These are phyloP conservation scores for Gorsachius goisagi DNA, from an alignment of 2,113 vertebrate species.

Conservation along the genomic window DNA sequence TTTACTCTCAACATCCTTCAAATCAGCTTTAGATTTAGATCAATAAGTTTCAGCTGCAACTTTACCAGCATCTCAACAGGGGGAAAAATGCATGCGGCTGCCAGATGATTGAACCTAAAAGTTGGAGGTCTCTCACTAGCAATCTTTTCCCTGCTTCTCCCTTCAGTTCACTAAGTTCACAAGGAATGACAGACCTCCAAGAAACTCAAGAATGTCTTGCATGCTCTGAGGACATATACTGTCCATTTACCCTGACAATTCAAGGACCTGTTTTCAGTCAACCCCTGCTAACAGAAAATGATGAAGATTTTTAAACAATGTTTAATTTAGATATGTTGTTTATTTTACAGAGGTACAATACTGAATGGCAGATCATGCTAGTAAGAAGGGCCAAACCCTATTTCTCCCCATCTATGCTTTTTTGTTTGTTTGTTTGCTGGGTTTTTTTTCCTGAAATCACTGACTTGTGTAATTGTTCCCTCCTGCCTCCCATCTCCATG, in stretches of 20 bases:
- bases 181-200: neutral
- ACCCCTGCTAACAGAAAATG: neutral
- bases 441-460: neutral
- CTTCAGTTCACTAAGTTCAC: neutral
- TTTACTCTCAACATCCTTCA: neutral
- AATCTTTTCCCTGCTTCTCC: neutral
- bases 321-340: neutral
- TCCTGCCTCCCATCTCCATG: neutral
- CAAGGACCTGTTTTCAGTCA: neutral
- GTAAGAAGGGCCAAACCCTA: neutral
- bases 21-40: neutral
- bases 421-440: neutral
- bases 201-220: neutral
- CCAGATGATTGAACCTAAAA: neutral
- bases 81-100: rapidly evolving
- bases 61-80: neutral
- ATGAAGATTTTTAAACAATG: neutral
- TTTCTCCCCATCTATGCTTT: neutral
- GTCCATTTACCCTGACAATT: neutral
- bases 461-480: neutral
- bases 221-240: neutral
- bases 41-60: neutral
- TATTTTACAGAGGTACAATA: neutral
- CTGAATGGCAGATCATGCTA: neutral
- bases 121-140: neutral